Conservation (phyloP, 2,888 invertebrate species). For the Plebejus anna region DNA sequence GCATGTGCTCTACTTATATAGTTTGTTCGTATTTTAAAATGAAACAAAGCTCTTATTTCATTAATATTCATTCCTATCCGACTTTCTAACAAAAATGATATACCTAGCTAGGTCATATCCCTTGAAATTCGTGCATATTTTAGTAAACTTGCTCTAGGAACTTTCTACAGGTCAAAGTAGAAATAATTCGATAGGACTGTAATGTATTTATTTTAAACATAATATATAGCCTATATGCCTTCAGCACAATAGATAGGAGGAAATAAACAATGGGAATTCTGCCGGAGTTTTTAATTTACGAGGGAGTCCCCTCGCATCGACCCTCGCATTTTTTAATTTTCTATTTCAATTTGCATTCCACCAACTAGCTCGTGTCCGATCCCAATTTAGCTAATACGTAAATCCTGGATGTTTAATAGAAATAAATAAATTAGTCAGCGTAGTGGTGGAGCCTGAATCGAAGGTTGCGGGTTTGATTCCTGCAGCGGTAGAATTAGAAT, state of each 20-base stretch:
- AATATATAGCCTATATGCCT: neutral
- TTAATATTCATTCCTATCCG: too few relatives aligned
- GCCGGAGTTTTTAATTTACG: conserved; percentile 79
- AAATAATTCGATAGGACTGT: neutral
- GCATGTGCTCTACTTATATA: neutral
- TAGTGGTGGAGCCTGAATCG: neutral
- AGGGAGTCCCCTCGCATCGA: conserved; percentile 62
- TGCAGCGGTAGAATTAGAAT: neutral
- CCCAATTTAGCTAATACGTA: conserved; percentile 38
- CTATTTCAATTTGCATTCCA: conserved; percentile 77
- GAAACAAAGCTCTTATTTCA: too few relatives aligned
- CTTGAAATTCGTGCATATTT: neutral
- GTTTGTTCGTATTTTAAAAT: neutral
- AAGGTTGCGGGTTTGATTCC: neutral
- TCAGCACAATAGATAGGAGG: conserved; percentile 6
- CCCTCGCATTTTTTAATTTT: conserved; percentile 77
- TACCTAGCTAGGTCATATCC: too few relatives aligned
- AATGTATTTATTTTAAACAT: neutral
- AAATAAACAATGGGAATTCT: conserved; percentile 34
- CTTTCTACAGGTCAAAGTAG: neutral
- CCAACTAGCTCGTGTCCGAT: conserved; percentile 55
- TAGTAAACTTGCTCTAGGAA: neutral
- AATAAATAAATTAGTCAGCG: neutral
- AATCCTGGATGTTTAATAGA: conserved; percentile 40
- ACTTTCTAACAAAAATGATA: too few relatives aligned